Conservation (phyloP, 2,888 invertebrate genomes). For the Cephus sareptanus region DNA sequence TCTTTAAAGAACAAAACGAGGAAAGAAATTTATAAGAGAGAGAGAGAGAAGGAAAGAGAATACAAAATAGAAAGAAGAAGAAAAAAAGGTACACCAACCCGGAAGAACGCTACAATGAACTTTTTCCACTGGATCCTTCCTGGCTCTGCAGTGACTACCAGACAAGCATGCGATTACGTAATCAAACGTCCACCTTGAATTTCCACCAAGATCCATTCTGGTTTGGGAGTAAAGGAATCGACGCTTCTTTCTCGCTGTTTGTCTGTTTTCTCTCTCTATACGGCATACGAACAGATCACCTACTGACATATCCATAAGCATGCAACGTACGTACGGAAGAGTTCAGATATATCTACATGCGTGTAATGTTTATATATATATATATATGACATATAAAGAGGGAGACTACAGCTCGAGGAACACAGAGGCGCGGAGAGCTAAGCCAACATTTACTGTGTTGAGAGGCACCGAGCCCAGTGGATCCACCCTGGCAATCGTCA, state of each 20-base stretch:
- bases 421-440: slow-evolving; percentile 17
- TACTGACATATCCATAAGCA: no score
- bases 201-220: neutral
- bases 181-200: neutral
- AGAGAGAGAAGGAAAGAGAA: no score
- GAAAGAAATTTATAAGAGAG: no score
- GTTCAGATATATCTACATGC: no score
- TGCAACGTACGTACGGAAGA: no score
- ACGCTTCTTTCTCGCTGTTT: no score
- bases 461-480: slow-evolving; percentile 10
- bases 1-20: no score
- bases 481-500: neutral
- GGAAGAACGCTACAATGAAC: no score
- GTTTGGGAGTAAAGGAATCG: neutral
- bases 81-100: no score
- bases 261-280: neutral
- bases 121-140: no score
- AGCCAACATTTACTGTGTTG: slow-evolving; percentile 22
- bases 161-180: neutral
- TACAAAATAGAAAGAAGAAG: no score
- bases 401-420: slow-evolving; percentile 14
- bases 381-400: neutral
- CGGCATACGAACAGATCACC: neutral
- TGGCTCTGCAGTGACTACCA: no score
- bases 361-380: neutral